A percentile compares a stretch with the other conserved stretches of the same genome.
These are phyloP conservation scores for Euschistus heros DNA, from an alignment of 1,140 invertebrate genomes.

Conservation along the genomic window DNA sequence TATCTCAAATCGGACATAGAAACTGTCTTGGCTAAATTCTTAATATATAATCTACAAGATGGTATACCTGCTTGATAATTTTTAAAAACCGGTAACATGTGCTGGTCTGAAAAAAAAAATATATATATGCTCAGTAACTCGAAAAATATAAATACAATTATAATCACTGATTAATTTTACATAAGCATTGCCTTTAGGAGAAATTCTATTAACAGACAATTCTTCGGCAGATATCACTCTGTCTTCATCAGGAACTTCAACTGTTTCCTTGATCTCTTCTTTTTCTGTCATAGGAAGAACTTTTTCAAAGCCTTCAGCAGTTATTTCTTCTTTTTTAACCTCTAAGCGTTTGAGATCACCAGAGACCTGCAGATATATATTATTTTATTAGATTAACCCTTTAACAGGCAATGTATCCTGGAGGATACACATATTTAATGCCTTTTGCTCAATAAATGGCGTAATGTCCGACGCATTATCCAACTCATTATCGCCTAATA, in stretches of 20 bases:
- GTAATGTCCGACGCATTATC: no score
- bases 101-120: conserved; percentile 49
- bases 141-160: neutral
- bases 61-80: conserved; percentile 75
- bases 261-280: conserved; percentile 31
- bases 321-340: conserved; percentile 14
- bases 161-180: neutral
- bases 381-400: no score
- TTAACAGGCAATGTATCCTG: no score
- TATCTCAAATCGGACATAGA: conserved; percentile 61
- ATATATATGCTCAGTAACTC: neutral
- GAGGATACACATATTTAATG: no score
- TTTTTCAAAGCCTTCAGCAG: conserved; percentile 39
- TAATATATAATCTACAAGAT: conserved; percentile 77
- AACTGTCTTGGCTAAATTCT: conserved; percentile 79
- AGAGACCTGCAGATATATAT: neutral
- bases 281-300: conserved; percentile 30
- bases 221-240: conserved; percentile 51
- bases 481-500: no score
- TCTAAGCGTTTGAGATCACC: conserved; percentile 17
- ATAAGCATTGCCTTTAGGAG: conserved; percentile 40
- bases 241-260: conserved; percentile 29
- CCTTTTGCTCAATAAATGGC: no score
- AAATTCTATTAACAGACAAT: conserved; percentile 54
- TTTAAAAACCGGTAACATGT: conserved; percentile 68